Percentiles rank a stretch among this genome's conserved stretches.
Conservation (phyloP, 2,113 vertebrate species). For the Corythaixoides concolor region DNA sequence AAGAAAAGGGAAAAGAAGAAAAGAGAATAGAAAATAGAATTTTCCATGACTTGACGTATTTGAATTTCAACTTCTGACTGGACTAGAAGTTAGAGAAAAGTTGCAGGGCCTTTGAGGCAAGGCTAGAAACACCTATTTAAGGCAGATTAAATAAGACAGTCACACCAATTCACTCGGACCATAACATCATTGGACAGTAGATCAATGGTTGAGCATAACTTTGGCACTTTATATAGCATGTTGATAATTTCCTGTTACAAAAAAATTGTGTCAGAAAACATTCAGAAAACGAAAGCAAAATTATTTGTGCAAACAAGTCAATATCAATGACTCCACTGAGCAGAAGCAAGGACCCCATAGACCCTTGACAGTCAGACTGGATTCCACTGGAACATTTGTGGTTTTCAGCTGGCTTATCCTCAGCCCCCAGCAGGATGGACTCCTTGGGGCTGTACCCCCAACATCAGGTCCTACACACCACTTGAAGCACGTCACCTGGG, state of each 20-base stretch:
- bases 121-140: not conserved
- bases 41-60: not conserved
- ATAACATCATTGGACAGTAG: not conserved
- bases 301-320: not conserved
- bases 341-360: not conserved
- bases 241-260: not conserved
- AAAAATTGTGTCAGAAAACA: not conserved
- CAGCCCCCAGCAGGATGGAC: not conserved
- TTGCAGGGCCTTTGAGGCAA: not conserved
- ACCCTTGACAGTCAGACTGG: not conserved
- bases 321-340: not conserved
- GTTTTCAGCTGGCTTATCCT: not conserved
- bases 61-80: not conserved
- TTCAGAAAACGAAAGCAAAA: conserved; percentile 4
- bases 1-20: not conserved
- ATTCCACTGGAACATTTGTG: not conserved
- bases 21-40: not conserved
- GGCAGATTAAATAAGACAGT: not conserved
- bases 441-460: not conserved
- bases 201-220: not conserved
- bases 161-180: not conserved
- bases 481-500: not conserved
- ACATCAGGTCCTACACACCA: not conserved
- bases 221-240: not conserved
- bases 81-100: not conserved